Percentiles rank a stretch among this genome's conserved stretches.
Conservation (phyloP, 2,888 invertebrate species). For the Cantharis nigra region DNA sequence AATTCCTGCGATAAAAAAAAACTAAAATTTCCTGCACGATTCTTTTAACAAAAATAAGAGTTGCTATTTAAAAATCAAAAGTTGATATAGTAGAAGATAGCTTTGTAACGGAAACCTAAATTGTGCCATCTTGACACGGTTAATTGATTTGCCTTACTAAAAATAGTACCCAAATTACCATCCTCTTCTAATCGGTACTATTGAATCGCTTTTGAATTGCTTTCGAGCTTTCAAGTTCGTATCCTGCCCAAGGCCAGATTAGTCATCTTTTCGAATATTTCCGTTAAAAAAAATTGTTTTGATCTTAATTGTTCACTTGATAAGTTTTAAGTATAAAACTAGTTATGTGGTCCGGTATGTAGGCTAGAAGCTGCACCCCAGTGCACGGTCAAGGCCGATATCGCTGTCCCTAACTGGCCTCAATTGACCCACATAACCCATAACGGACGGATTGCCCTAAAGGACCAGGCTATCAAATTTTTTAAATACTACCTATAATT, state of each 20-base stretch:
- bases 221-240: not conserved
- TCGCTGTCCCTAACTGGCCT: conserved; percentile 29
- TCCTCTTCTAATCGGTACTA: not conserved
- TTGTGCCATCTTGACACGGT: not conserved
- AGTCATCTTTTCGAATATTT: not conserved
- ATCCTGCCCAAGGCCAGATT: not conserved
- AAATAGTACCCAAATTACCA: not conserved
- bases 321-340: not conserved
- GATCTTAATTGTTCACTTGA: not conserved
- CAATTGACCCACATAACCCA: conserved; percentile 25
- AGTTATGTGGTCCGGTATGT: conserved; percentile 20
- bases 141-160: not conserved
- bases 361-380: conserved; percentile 33
- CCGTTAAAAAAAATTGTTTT: not conserved
- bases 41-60: not conserved
- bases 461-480: conserved; percentile 18
- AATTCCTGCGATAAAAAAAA: not conserved
- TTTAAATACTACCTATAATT: not conserved
- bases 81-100: not conserved
- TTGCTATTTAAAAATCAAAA: not conserved
- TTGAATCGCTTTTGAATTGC: not conserved
- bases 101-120: not conserved
- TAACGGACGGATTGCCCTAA: conserved; percentile 34
- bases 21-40: not conserved
- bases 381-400: conserved; percentile 36